Evolutionary conservation across 53 echinoderm and acorn worm genomes (phyloP), one percentile per base, ranked within the genome.

Genomic region (Glandiceps talaboti): DNA sequence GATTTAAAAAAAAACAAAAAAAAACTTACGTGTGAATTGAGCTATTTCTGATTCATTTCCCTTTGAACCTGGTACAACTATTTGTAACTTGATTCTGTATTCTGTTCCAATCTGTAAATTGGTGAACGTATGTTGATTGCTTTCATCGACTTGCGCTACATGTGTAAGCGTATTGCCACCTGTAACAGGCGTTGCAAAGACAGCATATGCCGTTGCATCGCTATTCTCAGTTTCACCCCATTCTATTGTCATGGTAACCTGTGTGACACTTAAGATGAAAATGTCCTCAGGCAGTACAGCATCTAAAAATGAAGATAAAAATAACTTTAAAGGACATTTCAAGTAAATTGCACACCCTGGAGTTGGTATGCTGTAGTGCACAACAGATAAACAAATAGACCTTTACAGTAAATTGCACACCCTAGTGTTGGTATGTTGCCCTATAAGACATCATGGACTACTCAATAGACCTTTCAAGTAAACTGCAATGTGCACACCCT

Each of bases 151-250:
- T 14, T 78, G 14, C 10, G 76, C 74, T 0, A 28, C 26, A 25
- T 73, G 32, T 0, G 14, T 30, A 28, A 74, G 32, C 29, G 10
- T 73, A 28, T 1, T 32, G 0, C 31, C 73, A 27, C 31, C 32
- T 12, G 64, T 12, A 6, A 45, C 6, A 12, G 64, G 64, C 20
- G 64, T 45, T 27, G 75, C 32, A 20, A 30, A 1, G 32, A 89
- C 77, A 32, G 26, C 72, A 26, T 86, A 89, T 28, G 73, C 31
- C 0, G 73, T 14, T 12, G 90, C 86, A 1, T 33, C 73, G 0
- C 30, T 75, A 81, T 76, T 78, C 1, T 27, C 14, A 1, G 83
- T 86, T 32, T 28, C 80, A 25, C 90, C 90, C 86, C 86, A 89
- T 1, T 80, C 29, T 25, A 86, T 30, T 27, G 73, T 81, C 26